Conservation (phyloP, 2,888 invertebrate species). For the Coleophora deauratella region DNA sequence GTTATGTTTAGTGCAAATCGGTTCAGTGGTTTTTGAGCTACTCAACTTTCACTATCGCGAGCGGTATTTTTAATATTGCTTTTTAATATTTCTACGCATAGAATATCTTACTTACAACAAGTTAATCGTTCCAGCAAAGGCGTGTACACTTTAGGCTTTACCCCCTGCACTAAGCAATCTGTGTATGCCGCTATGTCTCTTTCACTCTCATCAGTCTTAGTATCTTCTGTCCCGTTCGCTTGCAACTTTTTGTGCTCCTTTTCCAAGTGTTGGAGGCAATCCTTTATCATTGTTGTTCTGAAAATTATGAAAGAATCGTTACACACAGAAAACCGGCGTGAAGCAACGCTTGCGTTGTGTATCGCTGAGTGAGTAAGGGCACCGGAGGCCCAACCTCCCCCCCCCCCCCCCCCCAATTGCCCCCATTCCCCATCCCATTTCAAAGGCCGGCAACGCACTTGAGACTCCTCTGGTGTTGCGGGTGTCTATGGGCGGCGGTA, state of each 20-base stretch:
- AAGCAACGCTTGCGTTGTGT: too few species aligned
- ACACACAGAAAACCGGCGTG: background rate
- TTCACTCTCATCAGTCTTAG: constrained; percentile 11
- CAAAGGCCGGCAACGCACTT: too few species aligned
- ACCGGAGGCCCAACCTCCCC: too few species aligned
- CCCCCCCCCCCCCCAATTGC: background rate
- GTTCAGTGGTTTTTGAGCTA: too few species aligned
- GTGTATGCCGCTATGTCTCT: constrained; percentile 57
- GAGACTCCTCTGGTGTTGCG: too few species aligned
- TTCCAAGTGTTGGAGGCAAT: constrained; percentile 70
- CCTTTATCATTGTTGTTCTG: constrained; percentile 73
- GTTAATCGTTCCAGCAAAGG: constrained; percentile 82
- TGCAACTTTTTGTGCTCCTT: constrained; percentile 23
- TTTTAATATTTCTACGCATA: too few species aligned
- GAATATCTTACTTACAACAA: constrained; percentile 78
- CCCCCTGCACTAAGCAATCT: constrained; percentile 78
- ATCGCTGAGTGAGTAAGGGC: too few species aligned
- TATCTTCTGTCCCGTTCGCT: constrained; percentile 19
- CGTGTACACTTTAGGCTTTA: constrained; percentile 79
- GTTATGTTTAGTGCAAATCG: too few species aligned
- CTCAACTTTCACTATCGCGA: too few species aligned
- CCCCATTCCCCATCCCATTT: too few species aligned
- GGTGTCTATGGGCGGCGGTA: too few species aligned
- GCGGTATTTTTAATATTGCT: too few species aligned
- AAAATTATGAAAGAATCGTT: constrained; percentile 20